Evolutionary conservation across 2,797 vertebrate genomes (phyloP).

Genomic region (Acomys russatus): DNA sequence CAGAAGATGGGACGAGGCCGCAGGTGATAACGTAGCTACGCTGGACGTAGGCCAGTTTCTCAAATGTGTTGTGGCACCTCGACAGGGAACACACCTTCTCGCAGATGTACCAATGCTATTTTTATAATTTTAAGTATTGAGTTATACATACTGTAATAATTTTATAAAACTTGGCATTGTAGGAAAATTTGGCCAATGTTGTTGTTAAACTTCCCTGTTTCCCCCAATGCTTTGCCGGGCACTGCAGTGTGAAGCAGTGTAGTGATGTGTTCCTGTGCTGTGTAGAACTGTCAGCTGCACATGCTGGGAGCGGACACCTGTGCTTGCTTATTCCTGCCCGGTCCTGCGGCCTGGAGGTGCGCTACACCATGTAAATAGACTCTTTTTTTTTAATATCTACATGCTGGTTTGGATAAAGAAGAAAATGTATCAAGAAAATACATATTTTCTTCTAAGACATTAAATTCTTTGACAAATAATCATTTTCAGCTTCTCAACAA

Average conservation of each 20-base stretch:
- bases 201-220: conserved; percentile 85
- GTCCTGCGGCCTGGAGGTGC: conserved; percentile 85
- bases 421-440: conserved; percentile 86
- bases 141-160: conserved; percentile 85
- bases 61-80: conserved; percentile 47
- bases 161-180: conserved; percentile 86
- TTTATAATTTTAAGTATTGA: conserved; percentile 89
- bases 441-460: conserved; percentile 87
- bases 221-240: conserved; percentile 83
- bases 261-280: conserved; percentile 72
- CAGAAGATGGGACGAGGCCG: conserved; percentile 92
- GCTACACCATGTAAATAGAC: conserved; percentile 92
- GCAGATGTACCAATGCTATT: conserved; percentile 88
- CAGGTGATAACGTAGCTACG: conserved; percentile 87
- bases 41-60: conserved; percentile 64
- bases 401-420: conserved; percentile 86
- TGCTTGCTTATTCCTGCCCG: conserved; percentile 82
- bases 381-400: conserved; percentile 89
- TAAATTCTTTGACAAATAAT: conserved; percentile 84
- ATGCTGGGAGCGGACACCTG: conserved; percentile 74
- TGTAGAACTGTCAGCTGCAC: conserved; percentile 63
- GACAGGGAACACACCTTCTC: conserved; percentile 77
- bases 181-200: conserved; percentile 82
- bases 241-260: conserved; percentile 85
- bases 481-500: conserved; percentile 86